These are phyloP conservation scores for Brachypteracias leptosomus DNA, from an alignment of 2,113 vertebrate genomes.

Conservation along the genomic window DNA sequence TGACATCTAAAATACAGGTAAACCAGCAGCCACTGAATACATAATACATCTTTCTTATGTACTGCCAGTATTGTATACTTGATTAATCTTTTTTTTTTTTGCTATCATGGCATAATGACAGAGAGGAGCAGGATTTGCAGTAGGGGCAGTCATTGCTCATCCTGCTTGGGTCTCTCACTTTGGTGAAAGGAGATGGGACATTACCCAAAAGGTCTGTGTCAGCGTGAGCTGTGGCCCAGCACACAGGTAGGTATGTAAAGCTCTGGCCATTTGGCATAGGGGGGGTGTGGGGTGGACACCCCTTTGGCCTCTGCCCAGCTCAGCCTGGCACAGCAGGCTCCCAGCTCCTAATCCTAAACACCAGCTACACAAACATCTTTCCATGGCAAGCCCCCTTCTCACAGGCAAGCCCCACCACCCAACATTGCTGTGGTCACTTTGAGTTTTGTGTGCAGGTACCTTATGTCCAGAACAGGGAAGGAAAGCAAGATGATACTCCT, in stretches of 20 bases:
- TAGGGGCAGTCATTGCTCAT: background rate
- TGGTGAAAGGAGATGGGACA: background rate
- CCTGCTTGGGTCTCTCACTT: background rate
- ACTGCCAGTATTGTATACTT: background rate
- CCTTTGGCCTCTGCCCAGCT: background rate
- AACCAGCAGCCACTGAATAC: background rate
- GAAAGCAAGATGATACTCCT: background rate
- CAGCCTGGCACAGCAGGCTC: background rate
- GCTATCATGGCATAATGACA: background rate
- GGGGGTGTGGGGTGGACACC: rapidly evolving
- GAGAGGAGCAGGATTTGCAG: background rate
- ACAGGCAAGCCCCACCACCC: background rate
- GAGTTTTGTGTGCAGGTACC: background rate
- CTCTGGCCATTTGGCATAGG: background rate
- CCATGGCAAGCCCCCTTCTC: background rate
- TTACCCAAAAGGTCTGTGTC: background rate
- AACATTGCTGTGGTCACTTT: background rate
- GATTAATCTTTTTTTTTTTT: background rate
- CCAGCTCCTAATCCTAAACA: background rate
- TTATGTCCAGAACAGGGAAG: background rate
- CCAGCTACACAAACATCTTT: background rate
- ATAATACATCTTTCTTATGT: background rate
- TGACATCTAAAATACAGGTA: background rate
- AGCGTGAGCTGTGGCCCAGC: too few relatives aligned
- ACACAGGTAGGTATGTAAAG: background rate